Percentiles rank a stretch among this genome's conserved stretches.
Conservation (phyloP, 2,113 vertebrate genomes). For the Amblyornis subalaris region DNA sequence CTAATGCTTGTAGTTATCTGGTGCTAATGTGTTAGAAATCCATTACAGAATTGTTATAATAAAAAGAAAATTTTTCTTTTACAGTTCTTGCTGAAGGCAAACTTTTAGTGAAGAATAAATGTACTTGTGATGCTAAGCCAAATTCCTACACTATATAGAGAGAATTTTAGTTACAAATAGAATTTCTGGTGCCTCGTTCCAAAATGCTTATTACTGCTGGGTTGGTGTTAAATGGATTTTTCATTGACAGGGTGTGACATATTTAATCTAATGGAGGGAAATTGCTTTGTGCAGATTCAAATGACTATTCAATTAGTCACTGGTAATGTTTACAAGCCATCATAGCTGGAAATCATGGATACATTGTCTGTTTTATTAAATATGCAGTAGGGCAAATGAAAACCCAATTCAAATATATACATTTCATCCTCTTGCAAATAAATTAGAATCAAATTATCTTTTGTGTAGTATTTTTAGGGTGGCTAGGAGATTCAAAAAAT, state of each 20-base stretch:
- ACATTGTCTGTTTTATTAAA: constrained; percentile 36
- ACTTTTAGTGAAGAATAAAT: background rate
- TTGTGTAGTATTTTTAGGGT: background rate
- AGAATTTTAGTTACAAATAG: background rate
- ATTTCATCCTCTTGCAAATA: constrained; percentile 11
- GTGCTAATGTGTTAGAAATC: background rate
- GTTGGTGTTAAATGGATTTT: constrained; percentile 25
- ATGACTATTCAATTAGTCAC: constrained; percentile 4
- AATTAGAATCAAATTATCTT: background rate
- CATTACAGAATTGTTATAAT: background rate
- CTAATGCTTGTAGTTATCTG: background rate
- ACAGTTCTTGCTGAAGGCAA: background rate
- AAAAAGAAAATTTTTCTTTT: background rate
- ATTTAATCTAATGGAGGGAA: constrained; percentile 35
- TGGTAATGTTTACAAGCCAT: constrained; percentile 36
- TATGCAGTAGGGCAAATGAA: constrained; percentile 12
- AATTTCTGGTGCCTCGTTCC: background rate
- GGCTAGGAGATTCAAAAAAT: background rate
- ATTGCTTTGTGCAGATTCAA: constrained; percentile 30
- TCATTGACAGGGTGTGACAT: constrained; percentile 28
- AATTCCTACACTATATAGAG: background rate
- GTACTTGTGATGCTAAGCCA: background rate
- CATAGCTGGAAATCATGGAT: constrained; percentile 20
- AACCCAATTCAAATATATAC: background rate
- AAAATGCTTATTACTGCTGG: constrained; percentile 20